A percentile compares a stretch with the other conserved stretches of the same genome.
These are phyloP conservation scores for Alviniconcha marisindica DNA, from an alignment of 1,140 invertebrate species.

Conservation along the genomic window DNA sequence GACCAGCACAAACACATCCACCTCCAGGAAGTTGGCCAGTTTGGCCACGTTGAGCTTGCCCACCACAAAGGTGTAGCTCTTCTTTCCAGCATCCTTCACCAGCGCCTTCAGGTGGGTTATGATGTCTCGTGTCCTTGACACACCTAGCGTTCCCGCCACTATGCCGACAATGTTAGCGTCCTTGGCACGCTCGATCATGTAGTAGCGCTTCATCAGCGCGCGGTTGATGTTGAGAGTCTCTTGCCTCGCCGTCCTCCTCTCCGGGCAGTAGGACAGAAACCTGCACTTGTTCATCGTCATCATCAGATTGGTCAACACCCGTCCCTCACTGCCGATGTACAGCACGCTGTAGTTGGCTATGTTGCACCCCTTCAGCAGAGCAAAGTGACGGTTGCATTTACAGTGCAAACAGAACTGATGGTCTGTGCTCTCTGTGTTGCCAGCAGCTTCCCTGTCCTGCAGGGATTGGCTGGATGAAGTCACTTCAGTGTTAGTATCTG, in stretches of 20 bases:
- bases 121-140: constrained; percentile 86
- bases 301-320: constrained; percentile 78
- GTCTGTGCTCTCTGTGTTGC: background rate
- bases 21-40: constrained; percentile 94
- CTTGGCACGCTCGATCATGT: constrained; percentile 90
- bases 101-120: constrained; percentile 86
- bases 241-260: constrained; percentile 48
- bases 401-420: background rate
- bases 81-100: constrained; percentile 86
- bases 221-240: constrained; percentile 71
- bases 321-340: constrained; percentile 78
- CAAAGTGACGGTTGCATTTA: constrained; percentile 58
- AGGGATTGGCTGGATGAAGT: background rate
- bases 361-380: constrained; percentile 51
- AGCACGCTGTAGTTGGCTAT: constrained; percentile 78
- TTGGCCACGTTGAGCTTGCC: constrained; percentile 95
- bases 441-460: background rate
- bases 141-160: constrained; percentile 90
- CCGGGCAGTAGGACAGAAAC: constrained; percentile 76
- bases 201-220: constrained; percentile 86
- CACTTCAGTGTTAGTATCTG: background rate
- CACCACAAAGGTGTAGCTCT: constrained; percentile 92
- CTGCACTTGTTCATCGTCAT: constrained; percentile 75
- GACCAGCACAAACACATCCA: constrained; percentile 93
- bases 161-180: constrained; percentile 92